Evolutionary conservation across 1,140 invertebrate genomes (phyloP).

Genomic region (Drusus annulatus): DNA sequence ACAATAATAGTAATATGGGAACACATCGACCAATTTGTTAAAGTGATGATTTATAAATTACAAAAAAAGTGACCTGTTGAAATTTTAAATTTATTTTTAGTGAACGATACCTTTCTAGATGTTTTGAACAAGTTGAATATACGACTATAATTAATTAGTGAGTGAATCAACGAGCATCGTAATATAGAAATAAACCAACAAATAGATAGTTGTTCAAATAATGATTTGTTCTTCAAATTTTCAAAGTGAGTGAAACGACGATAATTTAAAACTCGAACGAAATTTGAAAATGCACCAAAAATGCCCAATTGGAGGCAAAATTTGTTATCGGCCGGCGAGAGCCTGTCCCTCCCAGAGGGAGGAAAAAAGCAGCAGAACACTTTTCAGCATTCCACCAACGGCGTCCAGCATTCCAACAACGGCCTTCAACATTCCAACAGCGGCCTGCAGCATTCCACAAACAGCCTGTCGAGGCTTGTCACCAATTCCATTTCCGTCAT

Average conservation of each 20-base stretch:
- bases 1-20: too few species aligned
- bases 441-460: conserved; percentile 64
- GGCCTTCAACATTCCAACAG: conserved; percentile 46
- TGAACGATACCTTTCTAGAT: too few species aligned
- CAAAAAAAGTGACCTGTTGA: too few species aligned
- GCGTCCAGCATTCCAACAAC: conserved; percentile 40
- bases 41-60: too few species aligned
- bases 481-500: conserved; percentile 7
- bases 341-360: conserved; percentile 62
- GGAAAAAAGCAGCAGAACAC: conserved; percentile 41
- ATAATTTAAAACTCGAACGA: conserved; percentile 10
- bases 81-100: too few species aligned
- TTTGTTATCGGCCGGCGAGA: conserved; percentile 70
- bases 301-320: conserved; percentile 72
- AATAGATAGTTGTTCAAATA: too few species aligned
- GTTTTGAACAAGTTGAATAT: too few species aligned
- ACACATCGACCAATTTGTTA: too few species aligned
- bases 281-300: conserved; percentile 35
- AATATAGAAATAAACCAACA: too few species aligned
- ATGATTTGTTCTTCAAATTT: too few species aligned
- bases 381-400: conserved; percentile 52
- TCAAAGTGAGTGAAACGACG: not conserved
- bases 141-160: too few species aligned
- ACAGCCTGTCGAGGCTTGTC: conserved; percentile 61
- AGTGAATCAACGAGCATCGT: conserved; percentile 11